These are phyloP conservation scores for Meda fulgida DNA, from an alignment of 2,797 vertebrate species.

Conservation along the genomic window DNA sequence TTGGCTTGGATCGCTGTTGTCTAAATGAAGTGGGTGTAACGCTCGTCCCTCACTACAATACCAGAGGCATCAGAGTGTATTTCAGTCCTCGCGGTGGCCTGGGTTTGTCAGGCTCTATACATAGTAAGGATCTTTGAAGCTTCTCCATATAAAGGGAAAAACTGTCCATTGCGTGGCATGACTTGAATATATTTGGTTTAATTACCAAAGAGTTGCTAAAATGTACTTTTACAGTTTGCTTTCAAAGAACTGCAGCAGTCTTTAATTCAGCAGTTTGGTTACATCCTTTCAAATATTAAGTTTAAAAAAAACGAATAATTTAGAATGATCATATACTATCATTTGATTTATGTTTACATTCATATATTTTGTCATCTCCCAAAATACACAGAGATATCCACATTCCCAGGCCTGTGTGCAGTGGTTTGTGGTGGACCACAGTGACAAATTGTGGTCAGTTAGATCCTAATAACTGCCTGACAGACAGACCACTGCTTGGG, in stretches of 20 bases:
- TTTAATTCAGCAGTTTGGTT: not conserved
- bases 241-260: slow-evolving; percentile 1
- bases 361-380: not conserved
- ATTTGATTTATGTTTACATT: not conserved
- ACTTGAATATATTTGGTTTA: slow-evolving; percentile 5
- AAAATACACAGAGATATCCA: not conserved
- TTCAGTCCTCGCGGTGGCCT: slow-evolving; percentile 52
- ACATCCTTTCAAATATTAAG: not conserved
- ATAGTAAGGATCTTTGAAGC: slow-evolving; percentile 44
- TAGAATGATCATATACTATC: not conserved
- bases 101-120: slow-evolving; percentile 57
- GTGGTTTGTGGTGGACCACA: slow-evolving; percentile 38
- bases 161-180: not conserved
- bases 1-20: slow-evolving; percentile 51
- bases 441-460: slow-evolving; percentile 15
- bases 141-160: slow-evolving; percentile 29
- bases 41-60: slow-evolving; percentile 54
- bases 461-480: slow-evolving; percentile 11
- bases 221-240: not conserved
- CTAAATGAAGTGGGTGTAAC: slow-evolving; percentile 47
- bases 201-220: slow-evolving; percentile 1
- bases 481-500: slow-evolving; percentile 9
- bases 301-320: not conserved
- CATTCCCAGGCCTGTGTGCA: not conserved
- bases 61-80: slow-evolving; percentile 58